Conservation (phyloP, 2,113 vertebrate genomes). For the Nothobranchius kuhntae region DNA sequence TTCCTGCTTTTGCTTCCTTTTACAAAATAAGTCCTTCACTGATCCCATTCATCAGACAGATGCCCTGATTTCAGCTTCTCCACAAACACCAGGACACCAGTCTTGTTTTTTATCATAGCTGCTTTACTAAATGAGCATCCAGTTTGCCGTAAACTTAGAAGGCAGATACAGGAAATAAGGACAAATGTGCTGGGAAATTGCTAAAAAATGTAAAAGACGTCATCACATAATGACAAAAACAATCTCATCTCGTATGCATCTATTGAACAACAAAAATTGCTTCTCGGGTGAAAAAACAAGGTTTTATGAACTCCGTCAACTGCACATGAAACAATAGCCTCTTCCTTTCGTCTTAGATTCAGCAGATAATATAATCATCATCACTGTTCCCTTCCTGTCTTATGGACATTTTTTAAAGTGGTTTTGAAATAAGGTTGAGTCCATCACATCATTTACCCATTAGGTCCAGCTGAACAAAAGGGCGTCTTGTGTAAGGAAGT, state of each 20-base stretch:
- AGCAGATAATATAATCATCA: neutral
- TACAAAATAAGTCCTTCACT: slow-evolving; percentile 22
- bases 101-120: slow-evolving; percentile 2
- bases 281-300: neutral
- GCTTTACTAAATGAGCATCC: neutral
- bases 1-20: neutral
- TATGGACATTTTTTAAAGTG: neutral
- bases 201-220: neutral
- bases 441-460: neutral
- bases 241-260: neutral
- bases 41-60: slow-evolving; percentile 23
- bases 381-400: neutral
- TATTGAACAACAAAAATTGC: neutral
- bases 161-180: neutral
- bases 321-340: neutral
- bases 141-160: neutral
- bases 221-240: neutral
- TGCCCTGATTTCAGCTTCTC: slow-evolving; percentile 4
- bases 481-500: neutral
- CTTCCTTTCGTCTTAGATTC: neutral
- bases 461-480: neutral
- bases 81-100: neutral
- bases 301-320: neutral
- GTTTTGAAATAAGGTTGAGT: neutral
- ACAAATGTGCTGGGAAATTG: neutral